Base-by-base conservation (phyloP, 2,113 vertebrate species). In the Sorex araneus region DNA sequence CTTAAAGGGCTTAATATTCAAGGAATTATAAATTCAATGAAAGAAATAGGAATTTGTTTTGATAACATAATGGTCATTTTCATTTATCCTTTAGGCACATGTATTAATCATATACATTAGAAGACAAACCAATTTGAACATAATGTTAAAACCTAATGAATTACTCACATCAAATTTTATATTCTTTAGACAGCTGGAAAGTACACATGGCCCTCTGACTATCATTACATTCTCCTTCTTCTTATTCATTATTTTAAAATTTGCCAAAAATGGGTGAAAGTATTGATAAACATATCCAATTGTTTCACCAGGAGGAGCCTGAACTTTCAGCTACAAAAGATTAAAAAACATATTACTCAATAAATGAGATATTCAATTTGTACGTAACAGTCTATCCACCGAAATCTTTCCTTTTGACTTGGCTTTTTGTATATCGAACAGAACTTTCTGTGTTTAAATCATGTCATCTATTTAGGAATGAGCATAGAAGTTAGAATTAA, bases 101-200 rank as follows among this genome's bases (percentile, higher is more conserved):
- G 64, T 67, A 47, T 40, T 76, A 80, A 67, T 43, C 70, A 32
- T 47, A 50, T 81, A 12, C 64, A 67, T 73, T 83, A 63, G 8
- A 86, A 84, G 87, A 90, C 76, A 66, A n/a, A 54, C 13, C 47
- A 77, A 60, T 85, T 80, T 86, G 43, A 83, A 40, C 23, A 64
- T 78, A 47, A 77, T 73, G 3, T 84, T 63, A 91, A 93, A 84
- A 64, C 23, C 81, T 21, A 81, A 57, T 54, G 32, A 84, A 79
- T 23, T 87, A 90, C 95, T 94, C 94, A 98, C 98, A 97, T 98
- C 98, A 97, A 99, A 99, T 95, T 98, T 98, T 84, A 98, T 97
- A 85, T 98, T 97, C 77, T 96, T 97, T 77, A 98, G 95, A 96
- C 98, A 98, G 95, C 97, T 98, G 96, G 97, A 98, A 71, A 98